Evolutionary conservation across 1,140 invertebrate genomes (phyloP).

Genomic region (Drosophila kanapiae): DNA sequence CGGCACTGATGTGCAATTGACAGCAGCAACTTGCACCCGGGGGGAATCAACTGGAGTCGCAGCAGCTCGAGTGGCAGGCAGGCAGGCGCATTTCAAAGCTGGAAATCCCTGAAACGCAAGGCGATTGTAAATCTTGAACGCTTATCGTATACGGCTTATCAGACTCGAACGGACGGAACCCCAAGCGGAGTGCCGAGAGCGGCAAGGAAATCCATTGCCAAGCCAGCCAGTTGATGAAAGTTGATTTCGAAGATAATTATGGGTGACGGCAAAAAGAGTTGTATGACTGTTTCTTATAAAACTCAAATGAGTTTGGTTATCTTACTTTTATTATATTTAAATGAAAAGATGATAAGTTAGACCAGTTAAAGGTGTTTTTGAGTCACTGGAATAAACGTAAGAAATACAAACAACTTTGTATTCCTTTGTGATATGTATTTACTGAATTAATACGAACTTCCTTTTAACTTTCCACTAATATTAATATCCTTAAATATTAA

Average conservation of each 20-base stretch:
- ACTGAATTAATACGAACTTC: too few species aligned
- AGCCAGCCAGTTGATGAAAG: slow-evolving; percentile 23
- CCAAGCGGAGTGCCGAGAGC: slow-evolving; percentile 1
- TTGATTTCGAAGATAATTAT: slow-evolving; percentile 28
- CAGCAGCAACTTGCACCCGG: slow-evolving; percentile 64
- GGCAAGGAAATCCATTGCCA: slow-evolving; percentile 33
- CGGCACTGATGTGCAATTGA: slow-evolving; percentile 69
- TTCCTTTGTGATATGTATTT: too few species aligned
- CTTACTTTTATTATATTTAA: background rate
- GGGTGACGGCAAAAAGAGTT: background rate
- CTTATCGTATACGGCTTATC: slow-evolving; percentile 73
- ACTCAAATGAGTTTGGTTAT: background rate
- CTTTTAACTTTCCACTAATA: background rate
- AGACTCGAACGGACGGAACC: slow-evolving; percentile 34
- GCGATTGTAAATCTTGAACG: slow-evolving; percentile 63
- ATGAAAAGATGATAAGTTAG: background rate
- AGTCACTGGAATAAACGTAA: too few species aligned
- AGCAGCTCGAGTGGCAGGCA: slow-evolving; percentile 60
- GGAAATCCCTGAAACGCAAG: slow-evolving; percentile 60
- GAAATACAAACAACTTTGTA: too few species aligned
- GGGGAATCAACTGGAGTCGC: slow-evolving; percentile 58
- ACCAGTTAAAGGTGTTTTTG: too few species aligned
- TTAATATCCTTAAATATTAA: background rate
- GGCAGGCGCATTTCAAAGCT: slow-evolving; percentile 60
- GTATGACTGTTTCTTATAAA: background rate